Evolutionary conservation across 1,140 invertebrate genomes (phyloP).

Genomic region (Mizuhopecten yessoensis): DNA sequence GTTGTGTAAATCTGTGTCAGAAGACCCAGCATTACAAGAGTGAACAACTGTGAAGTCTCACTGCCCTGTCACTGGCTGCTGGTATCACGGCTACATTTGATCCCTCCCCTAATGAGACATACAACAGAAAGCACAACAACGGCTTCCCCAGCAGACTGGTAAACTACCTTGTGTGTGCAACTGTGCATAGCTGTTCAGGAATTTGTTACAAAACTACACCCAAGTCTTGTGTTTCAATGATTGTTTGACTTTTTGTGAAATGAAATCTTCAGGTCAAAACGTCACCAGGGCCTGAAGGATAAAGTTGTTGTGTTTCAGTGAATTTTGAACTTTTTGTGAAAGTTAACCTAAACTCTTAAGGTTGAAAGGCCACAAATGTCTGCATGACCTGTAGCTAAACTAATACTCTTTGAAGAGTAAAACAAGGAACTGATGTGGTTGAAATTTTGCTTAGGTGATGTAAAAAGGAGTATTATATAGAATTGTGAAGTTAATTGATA

Average conservation of each 20-base stretch:
- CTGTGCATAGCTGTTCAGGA: slow-evolving; percentile 24
- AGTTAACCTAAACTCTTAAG: neutral
- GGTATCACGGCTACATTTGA: neutral
- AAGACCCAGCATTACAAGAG: too few relatives aligned
- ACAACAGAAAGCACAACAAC: too few relatives aligned
- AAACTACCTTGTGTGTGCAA: neutral
- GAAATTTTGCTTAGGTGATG: neutral
- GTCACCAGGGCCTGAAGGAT: neutral
- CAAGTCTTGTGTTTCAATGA: neutral
- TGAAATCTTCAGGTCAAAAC: slow-evolving; percentile 9
- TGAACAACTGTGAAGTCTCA: neutral
- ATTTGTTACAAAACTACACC: slow-evolving; percentile 3
- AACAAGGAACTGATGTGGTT: neutral
- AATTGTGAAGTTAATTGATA: neutral
- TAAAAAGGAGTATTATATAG: neutral
- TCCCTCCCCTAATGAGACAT: neutral
- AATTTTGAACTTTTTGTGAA: too few relatives aligned
- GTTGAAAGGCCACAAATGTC: neutral
- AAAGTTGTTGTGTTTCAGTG: too few relatives aligned
- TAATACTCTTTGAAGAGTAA: neutral
- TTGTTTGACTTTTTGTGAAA: neutral
- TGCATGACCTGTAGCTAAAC: neutral
- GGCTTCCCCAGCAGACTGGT: neutral
- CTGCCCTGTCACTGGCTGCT: neutral
- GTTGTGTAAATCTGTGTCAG: neutral